Evolutionary conservation across 1,140 invertebrate species (phyloP).

Genomic region (Olivierus martensii): DNA sequence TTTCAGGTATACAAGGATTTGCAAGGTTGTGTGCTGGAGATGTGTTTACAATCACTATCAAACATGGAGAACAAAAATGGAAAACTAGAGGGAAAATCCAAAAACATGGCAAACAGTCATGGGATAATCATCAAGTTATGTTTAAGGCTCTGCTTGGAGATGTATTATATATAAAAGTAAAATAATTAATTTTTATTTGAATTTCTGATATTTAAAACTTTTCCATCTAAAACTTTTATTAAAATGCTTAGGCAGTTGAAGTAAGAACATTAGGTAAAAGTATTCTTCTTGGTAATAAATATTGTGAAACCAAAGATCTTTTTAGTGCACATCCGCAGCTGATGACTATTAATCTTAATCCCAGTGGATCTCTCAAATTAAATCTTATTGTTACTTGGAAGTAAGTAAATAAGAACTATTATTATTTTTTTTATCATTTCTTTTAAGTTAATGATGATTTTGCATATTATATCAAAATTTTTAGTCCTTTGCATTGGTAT

Average conservation of each 20-base stretch:
- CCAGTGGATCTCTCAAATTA: slow-evolving; percentile 46
- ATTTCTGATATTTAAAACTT: too few species aligned
- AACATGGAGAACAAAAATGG: slow-evolving; percentile 47
- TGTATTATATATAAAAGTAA: slow-evolving; percentile 42
- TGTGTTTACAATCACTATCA: slow-evolving; percentile 44
- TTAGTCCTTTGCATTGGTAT: too few species aligned
- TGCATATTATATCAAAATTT: too few species aligned
- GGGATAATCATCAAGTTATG: slow-evolving; percentile 36
- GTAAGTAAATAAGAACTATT: slow-evolving; percentile 15
- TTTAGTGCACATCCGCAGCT: slow-evolving; percentile 46
- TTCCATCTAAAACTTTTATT: neutral
- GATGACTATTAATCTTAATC: slow-evolving; percentile 49
- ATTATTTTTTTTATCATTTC: neutral
- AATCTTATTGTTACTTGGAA: slow-evolving; percentile 47
- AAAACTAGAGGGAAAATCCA: slow-evolving; percentile 40
- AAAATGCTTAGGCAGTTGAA: slow-evolving; percentile 32
- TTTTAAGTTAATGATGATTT: neutral
- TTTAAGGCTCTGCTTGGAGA: slow-evolving; percentile 41
- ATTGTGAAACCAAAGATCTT: slow-evolving; percentile 45
- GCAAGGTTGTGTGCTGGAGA: slow-evolving; percentile 45
- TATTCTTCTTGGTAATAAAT: slow-evolving; percentile 41
- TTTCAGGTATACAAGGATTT: slow-evolving; percentile 42
- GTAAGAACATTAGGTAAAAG: slow-evolving; percentile 35
- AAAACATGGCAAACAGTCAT: slow-evolving; percentile 39
- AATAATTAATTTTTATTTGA: too few species aligned